Evolutionary conservation across 2,797 vertebrate species (phyloP).

Genomic region (Rhabdomys pumilio): DNA sequence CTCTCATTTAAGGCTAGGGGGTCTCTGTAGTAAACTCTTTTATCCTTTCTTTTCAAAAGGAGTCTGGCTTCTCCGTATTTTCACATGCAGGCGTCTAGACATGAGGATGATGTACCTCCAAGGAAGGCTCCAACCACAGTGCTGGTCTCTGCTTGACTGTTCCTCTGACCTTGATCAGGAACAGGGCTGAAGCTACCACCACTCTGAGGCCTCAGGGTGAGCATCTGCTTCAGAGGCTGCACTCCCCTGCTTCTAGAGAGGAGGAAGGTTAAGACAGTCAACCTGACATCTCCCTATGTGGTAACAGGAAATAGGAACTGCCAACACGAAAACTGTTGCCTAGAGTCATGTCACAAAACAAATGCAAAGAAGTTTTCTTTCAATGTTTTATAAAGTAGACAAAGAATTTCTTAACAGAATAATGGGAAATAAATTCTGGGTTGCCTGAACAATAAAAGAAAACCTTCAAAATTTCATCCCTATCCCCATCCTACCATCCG

Average conservation of each 20-base stretch:
- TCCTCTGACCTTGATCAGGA: not conserved
- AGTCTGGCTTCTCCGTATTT: not conserved
- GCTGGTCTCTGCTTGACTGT: not conserved
- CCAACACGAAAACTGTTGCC: not conserved
- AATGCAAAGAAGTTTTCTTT: not conserved
- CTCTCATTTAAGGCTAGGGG: not conserved
- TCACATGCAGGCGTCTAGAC: not conserved
- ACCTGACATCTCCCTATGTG: not conserved
- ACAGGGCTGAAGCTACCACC: not conserved
- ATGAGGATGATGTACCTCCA: not conserved
- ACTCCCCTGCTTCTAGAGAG: not conserved
- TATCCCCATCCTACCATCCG: not conserved
- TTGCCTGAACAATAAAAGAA: constrained; percentile 15
- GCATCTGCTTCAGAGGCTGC: not conserved
- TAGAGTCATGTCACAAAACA: constrained; percentile 23
- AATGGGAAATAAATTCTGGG: not conserved
- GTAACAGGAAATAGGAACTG: not conserved
- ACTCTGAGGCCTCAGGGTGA: not conserved
- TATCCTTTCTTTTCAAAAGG: not conserved
- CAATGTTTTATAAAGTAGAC: constrained; percentile 54
- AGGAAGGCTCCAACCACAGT: not conserved
- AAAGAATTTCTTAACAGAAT: constrained; percentile 39
- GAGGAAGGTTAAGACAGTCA: not conserved
- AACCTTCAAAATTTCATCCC: not conserved
- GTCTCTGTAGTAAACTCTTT: not conserved